A percentile compares a stretch with the other conserved stretches of the same genome.
These are phyloP conservation scores for Coelogynopora nodosa DNA, from an alignment of 2,888 invertebrate species.

Conservation along the genomic window DNA sequence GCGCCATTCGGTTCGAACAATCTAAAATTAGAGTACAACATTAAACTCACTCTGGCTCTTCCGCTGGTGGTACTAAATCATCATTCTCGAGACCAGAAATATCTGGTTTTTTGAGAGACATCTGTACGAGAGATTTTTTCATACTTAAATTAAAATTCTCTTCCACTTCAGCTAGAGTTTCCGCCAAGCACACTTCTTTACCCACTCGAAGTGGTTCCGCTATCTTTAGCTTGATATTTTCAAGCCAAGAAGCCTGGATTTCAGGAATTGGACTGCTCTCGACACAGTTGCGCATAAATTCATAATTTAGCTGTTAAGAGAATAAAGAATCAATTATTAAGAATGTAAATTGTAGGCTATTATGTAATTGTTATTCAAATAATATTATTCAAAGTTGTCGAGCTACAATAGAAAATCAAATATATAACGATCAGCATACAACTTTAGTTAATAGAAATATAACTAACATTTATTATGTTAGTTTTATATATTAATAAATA, in stretches of 20 bases:
- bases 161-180: constrained; percentile 56
- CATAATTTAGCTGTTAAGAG: constrained; percentile 57
- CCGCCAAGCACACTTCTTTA: constrained; percentile 46
- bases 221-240: constrained; percentile 57
- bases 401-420: too few relatives aligned
- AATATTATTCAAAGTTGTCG: too few relatives aligned
- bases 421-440: too few relatives aligned
- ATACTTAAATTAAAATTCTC: constrained; percentile 58
- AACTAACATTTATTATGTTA: too few relatives aligned
- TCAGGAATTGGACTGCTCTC: constrained; percentile 59
- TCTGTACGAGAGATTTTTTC: constrained; percentile 61
- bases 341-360: too few relatives aligned
- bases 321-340: too few relatives aligned
- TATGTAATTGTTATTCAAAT: too few relatives aligned
- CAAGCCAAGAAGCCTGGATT: constrained; percentile 59
- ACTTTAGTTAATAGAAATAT: too few relatives aligned
- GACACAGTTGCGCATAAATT: constrained; percentile 60
- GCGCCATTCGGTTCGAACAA: too few relatives aligned
- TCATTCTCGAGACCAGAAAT: constrained; percentile 59
- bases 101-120: constrained; percentile 58
- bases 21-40: too few relatives aligned
- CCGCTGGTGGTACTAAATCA: constrained; percentile 55
- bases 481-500: too few relatives aligned
- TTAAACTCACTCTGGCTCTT: constrained; percentile 56
- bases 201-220: constrained; percentile 55